Evolutionary conservation across 92 coral and sea anemone genomes (phyloP), one percentile per base, ranked within the genome.

Genomic region (Meandrina meandrites): DNA sequence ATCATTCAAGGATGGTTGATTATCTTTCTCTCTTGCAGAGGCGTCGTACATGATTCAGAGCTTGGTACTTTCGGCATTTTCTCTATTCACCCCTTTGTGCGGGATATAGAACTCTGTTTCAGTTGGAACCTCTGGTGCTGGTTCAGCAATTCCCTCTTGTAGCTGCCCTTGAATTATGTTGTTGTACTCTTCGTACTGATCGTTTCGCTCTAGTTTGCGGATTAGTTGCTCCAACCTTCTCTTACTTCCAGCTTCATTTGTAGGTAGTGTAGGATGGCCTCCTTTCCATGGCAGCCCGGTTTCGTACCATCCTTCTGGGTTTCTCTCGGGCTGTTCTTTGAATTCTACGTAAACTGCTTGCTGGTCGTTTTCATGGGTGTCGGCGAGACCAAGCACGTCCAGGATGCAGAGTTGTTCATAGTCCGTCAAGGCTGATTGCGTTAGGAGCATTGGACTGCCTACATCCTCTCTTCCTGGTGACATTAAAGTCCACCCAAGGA

Each of bases 31-130:
- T 53, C 90, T 83, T 16, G 92, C 92, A 28, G 92, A 79, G 36
- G 95, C 91, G 68, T 92, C 95, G 27, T 89, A 92, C 78, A 92
- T 91, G 7, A 92, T 80, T 30, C 89, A 79, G 67, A 92, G 77
- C 79, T 86, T 92, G 48, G 94, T 92, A 56, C 91, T 89, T 68
- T 86, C 90, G 16, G 90, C 90, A 34, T 86, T 79, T 58, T 89
- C 90, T 42, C 90, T 79, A 32, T 69, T 57, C 58, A 92, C 90
- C 4, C 87, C 90, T 34, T 89, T 90, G 32, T 92, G 92, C 5
- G 90, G 90, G 79, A 81, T 57, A 68, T 82, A 89, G 79, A 69
- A 86, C 84, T 92, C 90, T 78, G 57, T 75, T 45, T 88, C 90
- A 69, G 28, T 79, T 36, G 72, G 60, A 18, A 22, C 82, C 28